These are phyloP conservation scores for Cryptophagus acutangulus DNA, from an alignment of 2,888 invertebrate species.

Conservation along the genomic window DNA sequence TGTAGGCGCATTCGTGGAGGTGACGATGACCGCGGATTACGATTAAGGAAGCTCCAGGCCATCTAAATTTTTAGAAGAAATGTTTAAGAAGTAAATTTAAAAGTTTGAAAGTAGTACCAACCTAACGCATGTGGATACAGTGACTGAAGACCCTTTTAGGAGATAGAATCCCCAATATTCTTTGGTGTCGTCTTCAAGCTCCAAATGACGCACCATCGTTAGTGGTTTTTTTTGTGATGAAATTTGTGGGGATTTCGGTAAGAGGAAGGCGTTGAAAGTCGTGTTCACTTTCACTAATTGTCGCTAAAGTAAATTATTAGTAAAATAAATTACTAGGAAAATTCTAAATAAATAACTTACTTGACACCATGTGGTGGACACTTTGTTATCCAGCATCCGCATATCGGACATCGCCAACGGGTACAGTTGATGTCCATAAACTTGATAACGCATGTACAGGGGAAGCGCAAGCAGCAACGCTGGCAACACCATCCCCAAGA, in stretches of 20 bases:
- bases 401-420: constrained; percentile 73
- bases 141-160: constrained; percentile 66
- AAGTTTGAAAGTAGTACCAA: constrained; percentile 34
- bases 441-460: constrained; percentile 65
- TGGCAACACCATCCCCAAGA: constrained; percentile 63
- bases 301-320: constrained; percentile 48
- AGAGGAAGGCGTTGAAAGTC: constrained; percentile 70
- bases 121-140: constrained; percentile 72
- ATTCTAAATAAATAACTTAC: constrained; percentile 46
- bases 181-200: constrained; percentile 73
- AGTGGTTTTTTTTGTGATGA: constrained; percentile 56
- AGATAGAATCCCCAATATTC: constrained; percentile 82
- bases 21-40: constrained; percentile 73
- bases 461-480: constrained; percentile 62
- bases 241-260: constrained; percentile 58
- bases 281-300: constrained; percentile 66
- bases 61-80: no score
- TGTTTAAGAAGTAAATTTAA: no score
- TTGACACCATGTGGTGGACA: constrained; percentile 78
- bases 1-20: constrained; percentile 73
- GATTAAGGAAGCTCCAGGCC: constrained; percentile 71
- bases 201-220: constrained; percentile 65
- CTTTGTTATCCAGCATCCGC: constrained; percentile 65
- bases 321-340: constrained; percentile 5
- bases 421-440: constrained; percentile 66